Percentiles rank a stretch among this genome's conserved stretches.
These are phyloP conservation scores for Thalassarche chlororhynchos DNA, from an alignment of 2,113 vertebrate genomes.

Conservation along the genomic window DNA sequence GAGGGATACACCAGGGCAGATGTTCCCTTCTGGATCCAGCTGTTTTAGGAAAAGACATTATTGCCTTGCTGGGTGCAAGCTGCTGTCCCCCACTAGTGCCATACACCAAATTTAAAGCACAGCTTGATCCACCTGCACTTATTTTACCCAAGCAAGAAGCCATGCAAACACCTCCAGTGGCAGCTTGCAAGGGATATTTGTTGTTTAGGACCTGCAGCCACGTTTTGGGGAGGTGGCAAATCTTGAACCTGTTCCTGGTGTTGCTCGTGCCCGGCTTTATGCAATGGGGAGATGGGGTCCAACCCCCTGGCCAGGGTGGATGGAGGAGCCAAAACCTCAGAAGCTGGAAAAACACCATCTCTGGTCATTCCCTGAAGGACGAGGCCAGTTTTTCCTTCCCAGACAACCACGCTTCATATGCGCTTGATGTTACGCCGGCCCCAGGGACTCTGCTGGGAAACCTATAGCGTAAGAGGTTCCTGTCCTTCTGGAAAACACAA, in stretches of 20 bases:
- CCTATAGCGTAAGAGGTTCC: background rate
- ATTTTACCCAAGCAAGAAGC: background rate
- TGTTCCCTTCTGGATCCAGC: background rate
- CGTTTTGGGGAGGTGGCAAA: background rate
- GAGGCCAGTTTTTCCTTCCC: background rate
- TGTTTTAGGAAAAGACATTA: background rate
- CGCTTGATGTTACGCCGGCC: background rate
- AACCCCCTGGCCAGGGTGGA: background rate
- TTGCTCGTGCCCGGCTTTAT: rapidly evolving
- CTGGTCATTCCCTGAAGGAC: background rate
- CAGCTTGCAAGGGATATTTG: background rate
- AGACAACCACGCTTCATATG: rapidly evolving
- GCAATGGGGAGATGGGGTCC: background rate
- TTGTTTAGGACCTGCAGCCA: background rate
- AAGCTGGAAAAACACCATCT: background rate
- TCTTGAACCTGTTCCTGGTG: background rate
- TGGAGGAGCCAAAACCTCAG: background rate
- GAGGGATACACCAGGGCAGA: background rate
- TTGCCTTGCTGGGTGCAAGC: background rate
- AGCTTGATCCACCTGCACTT: background rate
- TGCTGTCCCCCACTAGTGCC: background rate
- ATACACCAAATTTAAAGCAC: background rate
- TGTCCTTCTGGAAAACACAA: background rate
- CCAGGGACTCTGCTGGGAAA: background rate
- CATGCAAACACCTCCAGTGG: background rate